Percentiles rank a stretch among this genome's conserved stretches.
Conservation (phyloP, 2,888 invertebrate genomes). For the Pocota personata region DNA sequence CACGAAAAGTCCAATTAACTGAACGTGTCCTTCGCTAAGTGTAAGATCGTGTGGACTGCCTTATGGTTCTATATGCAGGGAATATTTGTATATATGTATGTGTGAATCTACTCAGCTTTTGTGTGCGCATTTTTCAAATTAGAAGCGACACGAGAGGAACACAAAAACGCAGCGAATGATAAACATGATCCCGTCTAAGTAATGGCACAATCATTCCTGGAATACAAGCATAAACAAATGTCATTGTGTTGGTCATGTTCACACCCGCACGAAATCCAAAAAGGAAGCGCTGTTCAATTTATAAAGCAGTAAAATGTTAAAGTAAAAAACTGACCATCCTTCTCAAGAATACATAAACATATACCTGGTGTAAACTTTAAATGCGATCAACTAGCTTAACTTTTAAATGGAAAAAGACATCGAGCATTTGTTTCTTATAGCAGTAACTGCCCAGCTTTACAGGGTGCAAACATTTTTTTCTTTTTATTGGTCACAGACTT, state of each 20-base stretch:
- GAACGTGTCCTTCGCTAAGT: conserved; percentile 41
- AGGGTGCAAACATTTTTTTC: too few species aligned
- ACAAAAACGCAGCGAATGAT: neutral
- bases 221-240: conserved; percentile 16
- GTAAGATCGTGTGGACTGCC: neutral
- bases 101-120: neutral
- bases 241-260: neutral
- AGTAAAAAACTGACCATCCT: too few species aligned
- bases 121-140: conserved; percentile 16
- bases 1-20: conserved; percentile 36
- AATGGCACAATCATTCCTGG: conserved; percentile 30
- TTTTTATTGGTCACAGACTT: too few species aligned
- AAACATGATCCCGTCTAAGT: neutral
- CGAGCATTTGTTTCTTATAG: too few species aligned
- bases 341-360: too few species aligned
- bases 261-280: conserved; percentile 4
- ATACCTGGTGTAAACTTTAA: too few species aligned
- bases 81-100: too few species aligned
- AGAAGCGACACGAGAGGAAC: neutral
- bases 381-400: too few species aligned
- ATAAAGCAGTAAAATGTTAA: too few species aligned
- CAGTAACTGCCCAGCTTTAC: too few species aligned
- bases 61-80: neutral
- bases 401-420: too few species aligned
- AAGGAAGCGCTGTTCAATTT: conserved; percentile 40